phyloP scores from a whole-genome alignment of 2,888 invertebrate genomes.

The Hemistola chrysoprasaria region DNA sequence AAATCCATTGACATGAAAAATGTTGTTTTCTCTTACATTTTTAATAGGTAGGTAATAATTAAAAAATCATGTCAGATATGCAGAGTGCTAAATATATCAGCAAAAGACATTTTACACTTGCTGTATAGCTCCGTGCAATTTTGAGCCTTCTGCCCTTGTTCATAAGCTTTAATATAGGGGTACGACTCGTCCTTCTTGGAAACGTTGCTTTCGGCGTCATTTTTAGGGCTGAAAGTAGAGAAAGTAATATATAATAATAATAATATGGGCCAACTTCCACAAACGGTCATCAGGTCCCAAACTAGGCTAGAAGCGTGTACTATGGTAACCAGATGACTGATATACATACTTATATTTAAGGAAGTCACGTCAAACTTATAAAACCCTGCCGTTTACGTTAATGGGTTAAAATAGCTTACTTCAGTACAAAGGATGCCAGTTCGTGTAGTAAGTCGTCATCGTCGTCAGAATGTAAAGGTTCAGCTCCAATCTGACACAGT shows the following conservation, averaged over 20 bases:
- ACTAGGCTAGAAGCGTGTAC: too few relatives aligned
- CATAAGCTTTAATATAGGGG: slow-evolving; percentile 79
- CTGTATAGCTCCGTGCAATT: slow-evolving; percentile 56
- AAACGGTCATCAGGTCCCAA: too few relatives aligned
- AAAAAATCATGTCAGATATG: slow-evolving; percentile 23
- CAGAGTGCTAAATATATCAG: slow-evolving; percentile 67
- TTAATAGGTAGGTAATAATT: not conserved
- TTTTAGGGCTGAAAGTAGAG: slow-evolving; percentile 57
- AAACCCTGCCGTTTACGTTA: too few relatives aligned
- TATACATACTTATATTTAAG: too few relatives aligned
- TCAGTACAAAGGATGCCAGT: slow-evolving; percentile 84
- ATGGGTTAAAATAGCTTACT: slow-evolving; percentile 83
- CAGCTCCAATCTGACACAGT: slow-evolving; percentile 85
- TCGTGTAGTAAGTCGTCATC: slow-evolving; percentile 85
- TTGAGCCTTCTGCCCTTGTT: slow-evolving; percentile 61
- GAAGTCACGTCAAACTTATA: too few relatives aligned
- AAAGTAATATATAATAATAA: slow-evolving; percentile 2
- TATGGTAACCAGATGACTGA: too few relatives aligned
- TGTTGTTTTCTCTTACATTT: too few relatives aligned
- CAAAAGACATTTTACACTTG: slow-evolving; percentile 59
- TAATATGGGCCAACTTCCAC: too few relatives aligned
- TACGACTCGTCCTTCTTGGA: slow-evolving; percentile 41
- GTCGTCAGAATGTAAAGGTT: slow-evolving; percentile 80
- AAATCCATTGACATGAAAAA: too few relatives aligned
- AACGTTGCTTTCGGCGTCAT: slow-evolving; percentile 43